These are phyloP conservation scores for Cantharis rustica DNA, from an alignment of 2,888 invertebrate genomes.

Conservation along the genomic window DNA sequence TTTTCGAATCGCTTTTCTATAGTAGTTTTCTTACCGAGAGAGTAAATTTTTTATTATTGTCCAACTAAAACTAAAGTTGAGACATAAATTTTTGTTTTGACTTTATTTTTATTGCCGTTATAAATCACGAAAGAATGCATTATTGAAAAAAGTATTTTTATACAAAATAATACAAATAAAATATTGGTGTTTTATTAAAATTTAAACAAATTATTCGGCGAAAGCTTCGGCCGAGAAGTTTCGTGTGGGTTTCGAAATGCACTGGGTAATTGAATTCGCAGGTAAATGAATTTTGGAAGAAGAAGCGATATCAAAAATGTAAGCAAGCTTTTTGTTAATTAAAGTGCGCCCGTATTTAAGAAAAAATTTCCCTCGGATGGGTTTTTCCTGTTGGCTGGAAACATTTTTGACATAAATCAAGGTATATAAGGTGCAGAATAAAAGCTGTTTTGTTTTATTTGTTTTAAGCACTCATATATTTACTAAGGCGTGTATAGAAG, in stretches of 20 bases:
- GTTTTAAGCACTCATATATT: constrained; percentile 29
- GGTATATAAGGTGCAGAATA: constrained; percentile 18
- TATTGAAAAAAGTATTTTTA: background rate
- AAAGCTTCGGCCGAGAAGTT: no score
- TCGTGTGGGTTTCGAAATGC: no score
- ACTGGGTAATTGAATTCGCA: background rate
- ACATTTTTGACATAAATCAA: constrained; percentile 29
- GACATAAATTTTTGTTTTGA: background rate
- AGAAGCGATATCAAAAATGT: background rate
- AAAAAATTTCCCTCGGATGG: background rate
- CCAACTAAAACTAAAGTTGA: background rate
- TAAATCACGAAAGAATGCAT: background rate
- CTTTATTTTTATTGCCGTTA: background rate
- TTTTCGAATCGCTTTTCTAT: background rate
- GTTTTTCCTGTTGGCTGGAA: constrained; percentile 1
- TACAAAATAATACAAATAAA: background rate
- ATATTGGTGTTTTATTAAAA: background rate
- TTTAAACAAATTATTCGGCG: background rate
- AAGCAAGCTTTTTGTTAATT: background rate
- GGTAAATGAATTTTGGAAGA: background rate
- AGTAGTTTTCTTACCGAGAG: background rate
- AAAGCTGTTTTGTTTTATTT: constrained; percentile 21
- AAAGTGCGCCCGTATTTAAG: background rate
- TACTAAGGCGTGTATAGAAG: constrained; percentile 43
- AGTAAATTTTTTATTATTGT: background rate